Evolutionary conservation across 1,140 invertebrate genomes (phyloP).

Genomic region (Berghia stephanieae): DNA sequence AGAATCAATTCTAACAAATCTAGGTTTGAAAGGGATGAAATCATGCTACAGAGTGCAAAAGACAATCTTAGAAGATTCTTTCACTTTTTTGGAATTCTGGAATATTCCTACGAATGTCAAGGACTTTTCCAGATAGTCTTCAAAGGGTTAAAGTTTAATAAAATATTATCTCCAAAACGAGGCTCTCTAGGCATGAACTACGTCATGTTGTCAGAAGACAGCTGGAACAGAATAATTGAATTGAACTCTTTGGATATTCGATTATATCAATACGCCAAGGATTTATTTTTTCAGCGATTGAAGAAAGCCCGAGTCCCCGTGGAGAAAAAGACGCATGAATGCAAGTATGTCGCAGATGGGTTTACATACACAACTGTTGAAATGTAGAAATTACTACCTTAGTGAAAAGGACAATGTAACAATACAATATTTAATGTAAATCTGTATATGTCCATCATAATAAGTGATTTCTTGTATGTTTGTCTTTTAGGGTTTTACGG

Average conservation of each 20-base stretch:
- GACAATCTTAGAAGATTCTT: constrained; percentile 87
- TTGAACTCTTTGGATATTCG: constrained; percentile 91
- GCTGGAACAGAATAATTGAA: constrained; percentile 78
- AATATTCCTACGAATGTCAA: constrained; percentile 91
- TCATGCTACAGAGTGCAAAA: constrained; percentile 94
- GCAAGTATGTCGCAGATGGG: too few relatives aligned
- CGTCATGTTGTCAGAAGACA: constrained; percentile 70
- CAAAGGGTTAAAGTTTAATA: constrained; percentile 72
- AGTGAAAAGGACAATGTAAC: too few relatives aligned
- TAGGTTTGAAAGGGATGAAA: constrained; percentile 73
- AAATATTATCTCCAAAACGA: constrained; percentile 55
- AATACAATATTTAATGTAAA: too few relatives aligned
- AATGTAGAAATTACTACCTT: too few relatives aligned
- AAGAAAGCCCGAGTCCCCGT: neutral
- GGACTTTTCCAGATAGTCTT: constrained; percentile 97
- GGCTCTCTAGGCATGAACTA: constrained; percentile 61
- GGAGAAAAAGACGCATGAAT: too few relatives aligned
- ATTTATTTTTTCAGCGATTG: constrained; percentile 81
- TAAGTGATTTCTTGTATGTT: too few relatives aligned
- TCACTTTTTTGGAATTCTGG: constrained; percentile 96
- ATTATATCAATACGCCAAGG: constrained; percentile 91
- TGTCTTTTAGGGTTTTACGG: too few relatives aligned
- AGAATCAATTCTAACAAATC: constrained; percentile 79
- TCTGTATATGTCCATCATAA: too few relatives aligned
- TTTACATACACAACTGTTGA: too few relatives aligned